Base-by-base conservation (phyloP, 2,888 invertebrate species). In the Sminthurinus aureus region DNA sequence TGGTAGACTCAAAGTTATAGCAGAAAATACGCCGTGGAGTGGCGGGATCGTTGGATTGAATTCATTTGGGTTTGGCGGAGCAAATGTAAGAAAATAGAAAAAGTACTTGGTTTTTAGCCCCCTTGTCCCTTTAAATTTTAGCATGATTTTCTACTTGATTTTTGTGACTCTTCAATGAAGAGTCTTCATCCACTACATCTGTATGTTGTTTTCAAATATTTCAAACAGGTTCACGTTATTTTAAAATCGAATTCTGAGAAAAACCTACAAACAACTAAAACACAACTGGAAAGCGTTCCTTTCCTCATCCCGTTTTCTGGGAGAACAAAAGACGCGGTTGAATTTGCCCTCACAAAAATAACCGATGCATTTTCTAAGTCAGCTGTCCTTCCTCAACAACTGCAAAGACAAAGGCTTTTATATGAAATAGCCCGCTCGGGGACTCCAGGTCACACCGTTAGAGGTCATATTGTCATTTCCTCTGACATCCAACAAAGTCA, bases 1-100 rank as follows among this genome's bases (percentile, higher is more conserved):
- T 90, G 98, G 98, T 0, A 92, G 95, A 0, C 18, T 84, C 15
- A 38, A 83, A 71, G 84, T 84, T 8, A 82, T 84, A 3, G 51
- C 22, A 15, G 15, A 84, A 75, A 82, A 84, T 50, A 79, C 74
- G 50, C 64, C 58, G 12, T 75, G 78, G 75, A 20, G 22, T 20
- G 82, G 82, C 51, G 74, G 77, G 12, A n/a, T 84, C 13, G 73
- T 84, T 2, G 84, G 84, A n/a, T 11, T 84, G 13, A 82, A 38
- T 38, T 38, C 38, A 38, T 38, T 38, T 38, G 38, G 38, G 1
- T 38, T 38, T 38, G 38, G 38, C 38, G 38, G 38, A 6, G 38
- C 38, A 38, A 38, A 38, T 38, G 38, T 38, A 38, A 38, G 38
- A 38, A n/a, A n/a, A n/a, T n/a, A n/a, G n/a, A n/a, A 38, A 38